Base-by-base conservation (phyloP, 2,888 invertebrate genomes). In the Cynaeus angustus region DNA sequence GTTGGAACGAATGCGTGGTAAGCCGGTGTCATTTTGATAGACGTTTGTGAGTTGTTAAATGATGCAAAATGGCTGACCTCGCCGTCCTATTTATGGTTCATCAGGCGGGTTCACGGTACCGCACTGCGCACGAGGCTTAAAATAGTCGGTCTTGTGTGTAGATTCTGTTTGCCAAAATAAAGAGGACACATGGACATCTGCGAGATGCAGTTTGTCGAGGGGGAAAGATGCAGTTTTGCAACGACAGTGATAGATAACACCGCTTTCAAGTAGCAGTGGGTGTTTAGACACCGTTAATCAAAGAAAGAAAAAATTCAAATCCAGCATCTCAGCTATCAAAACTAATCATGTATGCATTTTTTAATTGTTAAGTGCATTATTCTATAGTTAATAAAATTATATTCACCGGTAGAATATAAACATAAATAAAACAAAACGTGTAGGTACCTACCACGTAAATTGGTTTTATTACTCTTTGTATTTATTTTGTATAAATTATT, bases 31-130 rank as follows among this genome's bases (percentile, higher is more conserved):
- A 50, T 67, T 59, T 67, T 50, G 59, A 58, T 52, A 67, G 58
- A 59, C 52, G 28, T 53, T 66, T 66, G 43, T 43, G 66, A 55
- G 48, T 56, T 30, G 59, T 59, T 50, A 61, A 52, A 52, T 52
- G 59, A 68, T 68, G 68, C 65, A 70, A 70, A 74, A 72, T 72
- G 74, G 68, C 66, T 68, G 71, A 72, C 70, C 69, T 72, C 68
- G 64, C 21, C 62, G 74, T 69, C 67, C 74, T 71, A 74, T 74
- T 74, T 74, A 72, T 72, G 72, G 74, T 72, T 69, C 71, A 69
- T 71, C 53, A 66, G 62, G 61, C 53, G 71, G 69, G 72, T 70
- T 72, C 70, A 68, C 58, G 50, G 66, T 58, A 65, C 65, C 62
- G 55, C 68, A 68, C 55, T 68, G 59, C 68, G 56, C 64, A 68